A percentile compares a stretch with the other conserved stretches of the same genome.
phyloP scores from a whole-genome alignment of 2,888 invertebrate genomes.

The Coelopa pilipes region DNA sequence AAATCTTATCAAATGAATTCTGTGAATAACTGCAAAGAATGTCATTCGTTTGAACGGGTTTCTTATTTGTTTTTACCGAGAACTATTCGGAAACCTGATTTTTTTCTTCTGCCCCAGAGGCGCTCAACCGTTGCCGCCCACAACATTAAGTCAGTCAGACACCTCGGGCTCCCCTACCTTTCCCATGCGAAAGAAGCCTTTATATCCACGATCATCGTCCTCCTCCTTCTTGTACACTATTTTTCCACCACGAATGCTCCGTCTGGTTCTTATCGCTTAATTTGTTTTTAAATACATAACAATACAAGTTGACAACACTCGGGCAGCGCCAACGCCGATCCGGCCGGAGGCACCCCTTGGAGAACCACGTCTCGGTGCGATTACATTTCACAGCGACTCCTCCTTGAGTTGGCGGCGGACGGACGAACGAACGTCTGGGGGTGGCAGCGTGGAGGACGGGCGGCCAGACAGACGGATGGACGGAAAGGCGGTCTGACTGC shows the following conservation, averaged over 20 bases:
- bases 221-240: too few species aligned
- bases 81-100: too few species aligned
- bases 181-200: background rate
- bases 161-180: background rate
- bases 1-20: too few species aligned
- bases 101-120: too few species aligned
- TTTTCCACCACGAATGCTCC: background rate
- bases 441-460: background rate
- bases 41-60: too few species aligned
- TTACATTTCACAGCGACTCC: conserved; percentile 46
- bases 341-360: background rate
- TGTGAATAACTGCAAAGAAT: too few species aligned
- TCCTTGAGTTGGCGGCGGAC: conserved; percentile 26
- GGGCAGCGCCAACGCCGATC: background rate
- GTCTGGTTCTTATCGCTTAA: conserved; percentile 21
- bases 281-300: conserved; percentile 28
- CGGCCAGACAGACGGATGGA: background rate
- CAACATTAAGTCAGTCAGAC: too few species aligned
- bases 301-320: conserved; percentile 26
- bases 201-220: too few species aligned
- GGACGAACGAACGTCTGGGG: too few species aligned
- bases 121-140: too few species aligned
- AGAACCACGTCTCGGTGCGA: conserved; percentile 33
- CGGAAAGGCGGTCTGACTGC: conserved; percentile 35
- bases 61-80: too few species aligned